Base-by-base conservation (phyloP, 2,113 vertebrate species). In the Atrichornis clamosus region DNA sequence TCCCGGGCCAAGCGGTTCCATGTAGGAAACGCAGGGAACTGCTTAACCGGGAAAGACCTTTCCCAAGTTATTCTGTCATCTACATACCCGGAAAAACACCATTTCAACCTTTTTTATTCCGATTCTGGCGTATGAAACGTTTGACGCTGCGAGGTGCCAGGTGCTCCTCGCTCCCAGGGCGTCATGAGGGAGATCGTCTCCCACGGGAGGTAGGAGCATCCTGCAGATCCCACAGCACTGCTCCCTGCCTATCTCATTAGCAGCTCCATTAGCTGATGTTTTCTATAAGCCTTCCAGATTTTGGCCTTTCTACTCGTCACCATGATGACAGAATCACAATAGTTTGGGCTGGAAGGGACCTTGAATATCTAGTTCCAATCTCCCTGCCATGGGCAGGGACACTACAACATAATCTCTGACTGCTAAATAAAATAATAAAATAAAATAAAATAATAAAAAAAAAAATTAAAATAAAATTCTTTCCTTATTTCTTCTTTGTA, bases 61-160 rank as follows among this genome's bases (percentile, higher is more conserved):
- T 56, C 39, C 49, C 46, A 0, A 3, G 33, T 2, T 28, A 10
- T 7, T 60, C 32, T 42, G 4, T 8, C 27, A 2, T 4, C 15
- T 14, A 2, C 2, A 1, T 2, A 8, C 9, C 17, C n/a, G 4
- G 28, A 19, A 39, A 42, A 88, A 64, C 24, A 4, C 10, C 44
- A 0, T 2, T 26, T 10, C 55, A 0, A 10, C 50, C 22, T 3
- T 15, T 41, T 7, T 6, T 0, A 6, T 15, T 15, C 9, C 16
- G 2, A 6, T 7, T 39, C 39, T 26, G 15, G 1, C 4, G 0
- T 3, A 20, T 4, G 70, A 7, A 65, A 23, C 1, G 4, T 6
- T 4, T 3, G 65, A 1, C 18, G 78, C 30, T 11, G 67, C 24
- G 4, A 23, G 49, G 41, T 2, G 8, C 55, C 8, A 21, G 17